Conservation (phyloP, 2,888 invertebrate genomes). For the Tipula unca region DNA sequence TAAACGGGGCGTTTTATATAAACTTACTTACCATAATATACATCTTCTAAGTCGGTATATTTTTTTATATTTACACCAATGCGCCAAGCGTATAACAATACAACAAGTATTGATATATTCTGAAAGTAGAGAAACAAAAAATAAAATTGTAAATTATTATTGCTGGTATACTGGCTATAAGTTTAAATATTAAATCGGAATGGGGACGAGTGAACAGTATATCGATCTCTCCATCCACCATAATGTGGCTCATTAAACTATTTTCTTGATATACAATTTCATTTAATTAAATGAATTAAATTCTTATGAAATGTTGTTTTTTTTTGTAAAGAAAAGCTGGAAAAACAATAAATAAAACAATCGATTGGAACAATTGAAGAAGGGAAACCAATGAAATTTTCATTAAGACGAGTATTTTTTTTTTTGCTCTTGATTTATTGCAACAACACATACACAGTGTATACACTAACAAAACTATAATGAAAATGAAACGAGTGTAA, state of each 20-base stretch:
- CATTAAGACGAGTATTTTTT: neutral
- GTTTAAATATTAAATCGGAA: neutral
- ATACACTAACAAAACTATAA: neutral
- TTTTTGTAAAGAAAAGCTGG: neutral
- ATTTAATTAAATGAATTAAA: neutral
- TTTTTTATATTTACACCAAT: conserved; percentile 63
- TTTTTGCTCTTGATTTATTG: neutral
- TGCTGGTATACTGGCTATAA: neutral
- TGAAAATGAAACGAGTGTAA: neutral
- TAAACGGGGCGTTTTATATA: neutral
- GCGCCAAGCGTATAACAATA: conserved; percentile 66
- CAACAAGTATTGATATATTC: conserved; percentile 68
- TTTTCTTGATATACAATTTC: neutral
- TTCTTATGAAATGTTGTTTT: neutral
- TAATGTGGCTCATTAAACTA: neutral
- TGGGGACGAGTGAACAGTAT: neutral
- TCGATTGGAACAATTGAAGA: neutral
- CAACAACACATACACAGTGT: no score
- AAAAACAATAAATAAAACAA: neutral
- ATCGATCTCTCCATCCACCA: neutral
- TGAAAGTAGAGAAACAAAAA: conserved; percentile 45
- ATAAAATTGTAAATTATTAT: conserved; percentile 21
- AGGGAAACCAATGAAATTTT: neutral
- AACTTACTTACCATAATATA: conserved; percentile 63
- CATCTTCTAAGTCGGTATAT: conserved; percentile 60